Evolutionary conservation across 2,888 invertebrate species (phyloP).

Genomic region (Ellobium chinense): DNA sequence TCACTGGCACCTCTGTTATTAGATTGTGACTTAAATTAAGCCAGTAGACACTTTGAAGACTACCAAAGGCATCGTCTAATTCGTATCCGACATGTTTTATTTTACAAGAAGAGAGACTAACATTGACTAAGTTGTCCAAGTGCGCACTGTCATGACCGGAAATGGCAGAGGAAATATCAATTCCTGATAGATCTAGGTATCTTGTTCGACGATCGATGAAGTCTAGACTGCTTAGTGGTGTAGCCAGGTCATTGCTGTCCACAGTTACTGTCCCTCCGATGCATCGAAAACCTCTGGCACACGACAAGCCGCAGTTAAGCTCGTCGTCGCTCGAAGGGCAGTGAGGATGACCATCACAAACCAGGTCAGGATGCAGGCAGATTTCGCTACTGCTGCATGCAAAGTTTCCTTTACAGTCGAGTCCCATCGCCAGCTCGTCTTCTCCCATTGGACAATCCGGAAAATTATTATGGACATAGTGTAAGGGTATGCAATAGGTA

Average conservation of each 20-base stretch:
- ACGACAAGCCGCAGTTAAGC: constrained; percentile 46
- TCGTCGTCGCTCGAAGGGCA: constrained; percentile 57
- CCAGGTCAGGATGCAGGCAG: constrained; percentile 44
- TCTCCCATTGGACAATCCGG: constrained; percentile 15
- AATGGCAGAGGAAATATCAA: neutral
- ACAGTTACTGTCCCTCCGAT: constrained; percentile 44
- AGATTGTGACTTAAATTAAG: no score
- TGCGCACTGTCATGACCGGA: neutral
- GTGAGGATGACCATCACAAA: constrained; percentile 53
- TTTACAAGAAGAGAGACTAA: neutral
- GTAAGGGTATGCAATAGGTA: constrained; percentile 22
- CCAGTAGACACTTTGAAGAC: no score
- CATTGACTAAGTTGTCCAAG: neutral
- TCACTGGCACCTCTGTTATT: no score
- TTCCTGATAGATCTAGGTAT: constrained; percentile 3
- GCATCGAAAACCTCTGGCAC: constrained; percentile 49
- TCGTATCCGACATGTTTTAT: no score
- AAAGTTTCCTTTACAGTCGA: neutral
- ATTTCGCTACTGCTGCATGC: constrained; percentile 18
- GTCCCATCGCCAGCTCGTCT: neutral
- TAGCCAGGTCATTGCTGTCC: neutral
- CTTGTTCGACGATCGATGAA: constrained; percentile 14
- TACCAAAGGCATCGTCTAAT: no score
- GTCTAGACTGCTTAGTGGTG: neutral
- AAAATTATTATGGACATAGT: neutral